A percentile compares a stretch with the other conserved stretches of the same genome.
Evolutionary conservation across 2,113 vertebrate genomes (phyloP).

Genomic region (Odontophorus gujanensis): DNA sequence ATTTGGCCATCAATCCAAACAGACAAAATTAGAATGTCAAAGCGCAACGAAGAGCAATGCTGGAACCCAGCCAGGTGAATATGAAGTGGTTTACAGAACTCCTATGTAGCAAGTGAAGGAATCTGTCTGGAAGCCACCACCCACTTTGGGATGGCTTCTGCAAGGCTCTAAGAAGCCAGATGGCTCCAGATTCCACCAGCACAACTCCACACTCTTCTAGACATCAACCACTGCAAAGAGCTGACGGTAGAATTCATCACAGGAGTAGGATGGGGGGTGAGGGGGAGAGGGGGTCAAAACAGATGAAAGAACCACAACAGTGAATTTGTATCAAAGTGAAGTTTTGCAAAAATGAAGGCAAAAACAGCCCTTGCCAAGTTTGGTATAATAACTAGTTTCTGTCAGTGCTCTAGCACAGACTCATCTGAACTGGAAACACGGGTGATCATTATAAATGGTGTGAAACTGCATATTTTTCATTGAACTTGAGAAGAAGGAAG

Average conservation of each 20-base stretch:
- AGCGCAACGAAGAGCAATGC: not conserved
- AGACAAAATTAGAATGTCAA: not conserved
- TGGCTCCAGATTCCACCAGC: not conserved
- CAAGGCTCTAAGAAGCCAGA: not conserved
- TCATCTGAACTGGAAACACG: not conserved
- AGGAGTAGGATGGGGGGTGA: not conserved
- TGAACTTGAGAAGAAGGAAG: slow-evolving; percentile 47
- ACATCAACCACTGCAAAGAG: not conserved
- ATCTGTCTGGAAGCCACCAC: not conserved
- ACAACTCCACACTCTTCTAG: not conserved
- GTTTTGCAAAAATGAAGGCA: not conserved
- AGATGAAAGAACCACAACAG: not conserved
- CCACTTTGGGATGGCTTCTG: not conserved
- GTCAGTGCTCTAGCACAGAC: not conserved
- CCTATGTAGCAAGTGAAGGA: not conserved
- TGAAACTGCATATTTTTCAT: slow-evolving; percentile 6
- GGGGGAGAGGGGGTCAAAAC: not conserved
- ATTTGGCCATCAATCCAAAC: not conserved
- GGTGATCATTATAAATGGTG: not conserved
- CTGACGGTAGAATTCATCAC: not conserved
- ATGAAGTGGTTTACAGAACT: not conserved
- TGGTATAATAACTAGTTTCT: not conserved
- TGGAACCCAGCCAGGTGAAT: not conserved
- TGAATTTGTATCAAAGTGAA: not conserved
- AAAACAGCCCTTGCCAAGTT: not conserved